Evolutionary conservation across 1,140 invertebrate species (phyloP).

Genomic region (Solenopsis fugax): DNA sequence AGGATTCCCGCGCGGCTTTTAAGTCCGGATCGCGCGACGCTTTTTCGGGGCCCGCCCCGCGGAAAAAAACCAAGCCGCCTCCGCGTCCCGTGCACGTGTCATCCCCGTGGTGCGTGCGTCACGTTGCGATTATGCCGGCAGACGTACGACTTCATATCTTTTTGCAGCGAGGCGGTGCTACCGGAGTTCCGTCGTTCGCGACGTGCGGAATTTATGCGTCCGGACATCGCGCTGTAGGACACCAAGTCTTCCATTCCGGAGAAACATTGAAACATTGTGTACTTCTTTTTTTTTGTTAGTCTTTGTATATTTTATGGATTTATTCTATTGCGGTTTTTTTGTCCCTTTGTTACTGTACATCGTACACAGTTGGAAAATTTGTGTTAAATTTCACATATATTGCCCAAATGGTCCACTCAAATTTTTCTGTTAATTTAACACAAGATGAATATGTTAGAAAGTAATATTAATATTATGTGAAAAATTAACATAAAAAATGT

Average conservation of each 20-base stretch:
- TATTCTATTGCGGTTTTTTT: not conserved
- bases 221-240: not conserved
- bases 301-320: not conserved
- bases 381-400: too few relatives aligned
- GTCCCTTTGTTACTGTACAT: not conserved
- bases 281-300: not conserved
- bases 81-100: not conserved
- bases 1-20: conserved; percentile 53
- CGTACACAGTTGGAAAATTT: not conserved
- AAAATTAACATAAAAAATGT: too few relatives aligned
- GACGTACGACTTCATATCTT: conserved; percentile 45
- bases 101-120: not conserved
- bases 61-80: conserved; percentile 34
- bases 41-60: conserved; percentile 37
- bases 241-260: not conserved
- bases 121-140: conserved; percentile 53
- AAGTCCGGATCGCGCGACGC: conserved; percentile 54
- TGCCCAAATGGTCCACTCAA: too few relatives aligned
- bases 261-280: not conserved
- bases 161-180: conserved; percentile 28
- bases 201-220: conserved; percentile 28
- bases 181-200: conserved; percentile 18
- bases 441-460: too few relatives aligned
- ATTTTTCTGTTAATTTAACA: too few relatives aligned
- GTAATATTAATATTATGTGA: too few relatives aligned